A percentile compares a stretch with the other conserved stretches of the same genome.
Evolutionary conservation across 2,113 vertebrate genomes (phyloP).

Genomic region (Lophochroa leadbeateri): DNA sequence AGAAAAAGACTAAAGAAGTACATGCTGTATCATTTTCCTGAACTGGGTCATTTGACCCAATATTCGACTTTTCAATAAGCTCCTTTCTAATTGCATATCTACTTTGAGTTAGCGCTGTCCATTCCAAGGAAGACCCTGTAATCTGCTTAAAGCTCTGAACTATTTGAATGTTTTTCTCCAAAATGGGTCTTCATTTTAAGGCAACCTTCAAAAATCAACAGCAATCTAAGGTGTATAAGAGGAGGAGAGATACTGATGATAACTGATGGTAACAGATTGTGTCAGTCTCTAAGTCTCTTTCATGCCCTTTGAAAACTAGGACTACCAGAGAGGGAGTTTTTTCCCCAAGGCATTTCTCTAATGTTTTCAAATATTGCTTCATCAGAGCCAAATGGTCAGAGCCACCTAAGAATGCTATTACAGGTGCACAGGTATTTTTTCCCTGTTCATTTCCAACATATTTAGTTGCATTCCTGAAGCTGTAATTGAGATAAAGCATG

Average conservation of each 20-base stretch:
- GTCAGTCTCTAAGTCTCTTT: neutral
- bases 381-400: neutral
- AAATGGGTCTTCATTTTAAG: neutral
- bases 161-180: neutral
- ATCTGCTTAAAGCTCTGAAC: neutral
- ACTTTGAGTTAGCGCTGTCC: neutral
- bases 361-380: slow-evolving; percentile 17
- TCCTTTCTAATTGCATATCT: neutral
- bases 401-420: neutral
- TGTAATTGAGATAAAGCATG: neutral
- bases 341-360: neutral
- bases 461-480: neutral
- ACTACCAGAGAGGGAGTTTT: neutral
- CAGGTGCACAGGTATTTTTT: neutral
- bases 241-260: neutral
- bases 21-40: neutral
- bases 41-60: neutral
- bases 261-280: neutral
- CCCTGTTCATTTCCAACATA: neutral
- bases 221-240: neutral
- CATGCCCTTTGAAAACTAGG: neutral
- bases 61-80: neutral
- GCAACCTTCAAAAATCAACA: neutral
- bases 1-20: neutral
- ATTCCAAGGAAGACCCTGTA: neutral